Base-by-base conservation (phyloP, 2,797 vertebrate species). In the Syngnathus rostellatus region DNA sequence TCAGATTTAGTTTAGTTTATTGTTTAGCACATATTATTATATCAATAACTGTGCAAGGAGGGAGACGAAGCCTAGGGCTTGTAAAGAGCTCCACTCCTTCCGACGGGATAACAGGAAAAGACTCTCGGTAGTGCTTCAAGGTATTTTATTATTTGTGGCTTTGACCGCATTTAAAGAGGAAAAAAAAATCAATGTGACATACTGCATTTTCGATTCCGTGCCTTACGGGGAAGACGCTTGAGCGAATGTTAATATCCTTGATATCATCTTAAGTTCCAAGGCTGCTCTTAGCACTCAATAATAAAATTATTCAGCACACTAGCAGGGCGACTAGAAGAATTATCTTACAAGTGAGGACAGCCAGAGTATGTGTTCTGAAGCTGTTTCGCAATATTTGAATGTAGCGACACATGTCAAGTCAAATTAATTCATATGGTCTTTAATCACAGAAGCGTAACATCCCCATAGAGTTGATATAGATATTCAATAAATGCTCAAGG, bases 91-190 rank as follows among this genome's bases (percentile, higher is more conserved):
- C n/a, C n/a, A n/a, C n/a, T n/a, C n/a, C n/a, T n/a, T 63, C 50
- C 9, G 46, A 80, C 80, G 81, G 81, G 85, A 86, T 83, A 80
- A 81, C 76, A 83, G 79, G 81, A 86, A 69, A 31, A 69, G 48
- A 57, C 70, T 71, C 70, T 77, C 71, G 65, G 63, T 40, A 23
- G 74, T n/a, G 68, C 21, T 41, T 38, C 17, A 10, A 14, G 9
- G 8, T n/a, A 37, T 7, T 6, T 45, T 25, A 43, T 14, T 8
- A 31, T 37, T 31, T 16, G 25, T 16, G 14, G 31, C 25, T 16
- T 57, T 37, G 54, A 57, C 25, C 14, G 2, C 25, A 57, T 12
- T 16, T 31, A 16, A 39, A 12, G 60, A 39, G 10, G 39, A n/a
- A 43, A 41, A 41, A 19, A 7, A 41, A 61, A 39, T 21, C 8